Base-by-base conservation (phyloP, 2,888 invertebrate species). In the Tethea ocularis region DNA sequence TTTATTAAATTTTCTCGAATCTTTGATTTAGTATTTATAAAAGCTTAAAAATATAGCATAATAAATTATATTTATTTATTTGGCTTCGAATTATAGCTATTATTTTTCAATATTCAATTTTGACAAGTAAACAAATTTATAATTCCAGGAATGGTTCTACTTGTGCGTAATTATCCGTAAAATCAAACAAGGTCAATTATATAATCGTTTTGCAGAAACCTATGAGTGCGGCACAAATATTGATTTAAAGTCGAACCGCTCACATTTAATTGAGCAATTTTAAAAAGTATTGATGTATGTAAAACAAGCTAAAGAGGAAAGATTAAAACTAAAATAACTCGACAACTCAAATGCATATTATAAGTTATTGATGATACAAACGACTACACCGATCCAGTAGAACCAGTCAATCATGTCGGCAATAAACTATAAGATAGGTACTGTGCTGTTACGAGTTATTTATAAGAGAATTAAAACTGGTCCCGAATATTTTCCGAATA, bases 321-420 rank as follows among this genome's bases (percentile, higher is more conserved):
- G 33, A 33, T 13, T 54, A 36, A 54, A 36, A 54, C 52, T 46
- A 57, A 66, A 58, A 58, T 57, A 57, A 53, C 58, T 58, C 26
- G 57, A 54, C 51, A 59, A 54, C 60, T 52, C 59, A 10, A 46
- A 46, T 46, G 59, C 58, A 65, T 56, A 56, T 33, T 33, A 33
- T 13, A 60, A 56, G 29, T 51, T 52, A 20, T 56, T 59, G 55
- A 55, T 61, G 51, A 59, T 61, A 57, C 57, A 57, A 59, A 59
- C 60, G 36, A 61, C 58, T 65, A 57, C 24, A 52, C 55, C 56
- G 64, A 70, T 64, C 69, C 61, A 57, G 74, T 68, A 60, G 60
- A 71, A 75, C 75, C 69, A 72, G 76, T 74, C 70, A 65, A 70
- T 73, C 66, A 67, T 61, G 66, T 66, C 55, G 67, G 64, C 61